A percentile compares a stretch with the other conserved stretches of the same genome.
These are phyloP conservation scores for Rhynchopsitta pachyrhyncha DNA, from an alignment of 2,113 vertebrate species.

Conservation along the genomic window DNA sequence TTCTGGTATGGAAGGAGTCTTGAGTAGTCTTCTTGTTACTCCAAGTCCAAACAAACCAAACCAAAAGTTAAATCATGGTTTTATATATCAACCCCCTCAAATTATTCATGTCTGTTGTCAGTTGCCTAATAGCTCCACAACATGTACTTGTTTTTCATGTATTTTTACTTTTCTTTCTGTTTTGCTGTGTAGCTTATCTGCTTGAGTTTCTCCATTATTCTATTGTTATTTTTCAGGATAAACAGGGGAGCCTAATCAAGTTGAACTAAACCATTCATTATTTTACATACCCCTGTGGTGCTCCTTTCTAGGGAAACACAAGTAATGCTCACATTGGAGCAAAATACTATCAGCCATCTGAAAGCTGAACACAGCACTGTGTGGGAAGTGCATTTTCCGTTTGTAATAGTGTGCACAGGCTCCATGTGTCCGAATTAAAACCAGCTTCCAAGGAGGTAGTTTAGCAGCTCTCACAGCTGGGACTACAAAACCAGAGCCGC, in stretches of 20 bases:
- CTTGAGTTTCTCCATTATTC: background rate
- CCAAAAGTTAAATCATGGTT: fast-evolving
- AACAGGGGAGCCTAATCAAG: background rate
- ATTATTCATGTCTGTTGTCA: background rate
- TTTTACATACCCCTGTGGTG: background rate
- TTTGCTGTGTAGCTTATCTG: background rate
- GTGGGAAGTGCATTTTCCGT: background rate
- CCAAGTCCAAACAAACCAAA: background rate
- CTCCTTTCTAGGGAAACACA: background rate
- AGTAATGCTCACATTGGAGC: background rate
- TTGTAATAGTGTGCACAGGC: background rate
- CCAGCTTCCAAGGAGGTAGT: background rate
- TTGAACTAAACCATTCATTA: background rate
- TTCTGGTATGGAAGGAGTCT: background rate
- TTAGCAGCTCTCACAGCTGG: background rate
- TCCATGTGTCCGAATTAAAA: background rate
- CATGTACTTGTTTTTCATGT: background rate
- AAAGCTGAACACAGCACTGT: background rate
- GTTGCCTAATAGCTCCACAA: background rate
- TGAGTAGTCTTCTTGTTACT: background rate
- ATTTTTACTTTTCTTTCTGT: background rate
- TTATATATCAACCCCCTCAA: background rate
- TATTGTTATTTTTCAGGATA: background rate
- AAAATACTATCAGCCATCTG: background rate
- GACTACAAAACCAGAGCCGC: background rate